Evolutionary conservation across 2,797 vertebrate species (phyloP), one percentile per base, ranked within the genome.

Genomic region (Triplophysa yarkandensis): DNA sequence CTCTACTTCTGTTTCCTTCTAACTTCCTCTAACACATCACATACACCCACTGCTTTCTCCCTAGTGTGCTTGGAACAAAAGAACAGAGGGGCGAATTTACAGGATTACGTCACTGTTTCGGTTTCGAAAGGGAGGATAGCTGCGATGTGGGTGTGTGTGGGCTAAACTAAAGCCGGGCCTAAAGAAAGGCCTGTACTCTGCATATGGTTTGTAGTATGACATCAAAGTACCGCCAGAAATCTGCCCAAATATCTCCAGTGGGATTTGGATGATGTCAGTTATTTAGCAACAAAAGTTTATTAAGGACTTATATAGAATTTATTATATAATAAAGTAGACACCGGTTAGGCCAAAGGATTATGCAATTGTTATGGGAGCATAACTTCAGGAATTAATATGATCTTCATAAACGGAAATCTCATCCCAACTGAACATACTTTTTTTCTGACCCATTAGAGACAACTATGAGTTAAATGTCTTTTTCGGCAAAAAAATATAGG

Each of bases 21-120:
- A 6, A 64, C 67, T 80, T 80, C 67, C 75, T 19, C n/a, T 50
- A 23, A n/a, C 16, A 11, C 14, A 5, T 46, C 32, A 13, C 0
- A 4, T 34, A 16, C 2, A 4, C 25, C 25, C 1, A 11, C 23
- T 3, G 14, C 7, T 34, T 64, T 34, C 66, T 43, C 27, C 4
- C 36, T 57, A 19, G 13, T 66, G 28, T 7, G 50, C 34, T 6
- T 14, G 0, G 19, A 46, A 21, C 32, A 19, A 2, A 58, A 58
- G 39, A 61, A n/a, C 39, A 41, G 23, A 13, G 28, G 7, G 2
- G 3, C 5, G 14, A 60, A 34, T 41, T 14, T 55, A 67, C 61
- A 27, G 21, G 3, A 43, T 68, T 60, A 25, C 55, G 57, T 63
- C 55, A 54, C 43, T 34, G 8, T 14, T 50, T 17, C 8, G 8